Percentiles rank a stretch among this genome's conserved stretches.
Evolutionary conservation across 2,888 invertebrate genomes (phyloP).

Genomic region (Prosapia bicincta): DNA sequence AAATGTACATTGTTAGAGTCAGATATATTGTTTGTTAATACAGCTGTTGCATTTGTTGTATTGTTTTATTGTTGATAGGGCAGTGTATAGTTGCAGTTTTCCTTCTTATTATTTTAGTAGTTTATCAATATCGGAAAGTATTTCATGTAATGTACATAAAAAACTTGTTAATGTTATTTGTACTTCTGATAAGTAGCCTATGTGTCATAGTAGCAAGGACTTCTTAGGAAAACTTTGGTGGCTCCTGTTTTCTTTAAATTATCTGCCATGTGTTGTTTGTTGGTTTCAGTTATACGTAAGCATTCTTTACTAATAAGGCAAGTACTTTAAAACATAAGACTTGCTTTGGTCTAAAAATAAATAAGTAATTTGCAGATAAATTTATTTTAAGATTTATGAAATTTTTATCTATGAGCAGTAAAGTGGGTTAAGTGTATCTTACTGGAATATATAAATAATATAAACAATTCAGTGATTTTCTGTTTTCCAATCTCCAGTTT

Average conservation of each 20-base stretch:
- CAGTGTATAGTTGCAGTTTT: constrained; percentile 24
- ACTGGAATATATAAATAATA: too few species aligned
- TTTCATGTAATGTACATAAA: constrained; percentile 18
- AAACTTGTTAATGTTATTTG: constrained; percentile 23
- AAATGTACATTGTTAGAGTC: constrained; percentile 22
- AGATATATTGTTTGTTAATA: constrained; percentile 28
- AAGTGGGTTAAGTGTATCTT: not conserved
- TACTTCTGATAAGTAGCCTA: not conserved
- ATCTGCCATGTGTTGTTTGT: not conserved
- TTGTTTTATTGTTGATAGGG: constrained; percentile 24
- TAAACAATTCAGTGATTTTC: too few species aligned
- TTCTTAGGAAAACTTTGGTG: not conserved
- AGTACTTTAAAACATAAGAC: not conserved
- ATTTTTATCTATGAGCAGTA: too few species aligned
- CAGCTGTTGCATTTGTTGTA: constrained; percentile 28
- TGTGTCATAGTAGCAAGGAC: not conserved
- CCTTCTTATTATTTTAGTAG: constrained; percentile 5
- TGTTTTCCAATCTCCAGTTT: too few species aligned
- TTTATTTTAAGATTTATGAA: too few species aligned
- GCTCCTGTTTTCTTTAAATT: not conserved
- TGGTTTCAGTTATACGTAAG: not conserved
- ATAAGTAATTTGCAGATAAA: not conserved
- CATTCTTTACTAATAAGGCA: not conserved
- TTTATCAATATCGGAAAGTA: not conserved
- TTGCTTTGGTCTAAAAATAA: not conserved